Evolutionary conservation across 2,888 invertebrate genomes (phyloP).

Genomic region (Nomada lathburiana): DNA sequence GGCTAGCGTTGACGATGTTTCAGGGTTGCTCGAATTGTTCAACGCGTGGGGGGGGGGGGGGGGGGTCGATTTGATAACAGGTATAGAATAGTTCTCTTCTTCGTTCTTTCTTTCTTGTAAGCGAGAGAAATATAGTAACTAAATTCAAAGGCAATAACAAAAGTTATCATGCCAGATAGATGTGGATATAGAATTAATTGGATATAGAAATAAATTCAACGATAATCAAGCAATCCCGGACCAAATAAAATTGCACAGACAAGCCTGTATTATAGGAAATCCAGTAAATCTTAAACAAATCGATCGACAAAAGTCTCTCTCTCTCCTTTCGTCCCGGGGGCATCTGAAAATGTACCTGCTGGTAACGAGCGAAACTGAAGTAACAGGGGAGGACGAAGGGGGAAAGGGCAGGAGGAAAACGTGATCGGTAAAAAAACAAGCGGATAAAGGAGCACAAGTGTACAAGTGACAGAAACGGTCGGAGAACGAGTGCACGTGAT

Average conservation of each 20-base stretch:
- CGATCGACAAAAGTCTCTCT: constrained; percentile 21
- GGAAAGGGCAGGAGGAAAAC: constrained; percentile 7
- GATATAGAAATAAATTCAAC: background rate
- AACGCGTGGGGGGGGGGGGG: too few species aligned
- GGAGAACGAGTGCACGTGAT: constrained; percentile 13
- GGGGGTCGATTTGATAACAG: too few species aligned
- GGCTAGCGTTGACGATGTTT: too few species aligned
- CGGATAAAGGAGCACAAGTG: constrained; percentile 45
- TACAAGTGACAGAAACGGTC: constrained; percentile 31
- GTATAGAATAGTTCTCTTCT: too few species aligned
- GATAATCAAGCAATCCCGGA: background rate
- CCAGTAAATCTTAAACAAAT: background rate
- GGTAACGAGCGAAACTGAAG: constrained; percentile 19
- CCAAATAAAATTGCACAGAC: background rate
- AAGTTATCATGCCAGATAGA: too few species aligned
- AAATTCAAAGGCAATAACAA: too few species aligned
- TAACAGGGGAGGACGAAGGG: background rate
- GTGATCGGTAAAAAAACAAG: constrained; percentile 35
- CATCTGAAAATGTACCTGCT: background rate
- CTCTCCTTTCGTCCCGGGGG: background rate
- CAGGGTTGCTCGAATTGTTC: too few species aligned
- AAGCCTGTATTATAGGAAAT: background rate
- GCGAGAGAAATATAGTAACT: too few species aligned
- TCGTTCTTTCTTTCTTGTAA: too few species aligned
- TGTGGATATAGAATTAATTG: too few species aligned